These are phyloP conservation scores for Bufo gargarizans DNA, from an alignment of 2,113 vertebrate species.

Conservation along the genomic window DNA sequence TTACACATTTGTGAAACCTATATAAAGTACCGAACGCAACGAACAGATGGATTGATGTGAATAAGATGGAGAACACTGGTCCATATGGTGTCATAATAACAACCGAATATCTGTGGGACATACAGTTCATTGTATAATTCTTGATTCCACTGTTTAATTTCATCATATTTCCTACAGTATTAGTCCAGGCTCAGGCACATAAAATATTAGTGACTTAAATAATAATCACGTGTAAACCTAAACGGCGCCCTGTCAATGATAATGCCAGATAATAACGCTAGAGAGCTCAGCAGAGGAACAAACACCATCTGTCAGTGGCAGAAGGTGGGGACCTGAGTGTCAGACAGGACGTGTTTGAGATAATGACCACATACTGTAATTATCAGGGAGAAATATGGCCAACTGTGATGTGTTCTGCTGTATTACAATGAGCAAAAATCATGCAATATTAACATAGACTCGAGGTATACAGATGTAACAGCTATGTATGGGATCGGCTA, in stretches of 20 bases:
- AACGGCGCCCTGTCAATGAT: background rate
- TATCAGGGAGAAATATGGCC: background rate
- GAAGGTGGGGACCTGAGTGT: background rate
- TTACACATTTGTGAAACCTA: background rate
- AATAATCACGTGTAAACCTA: background rate
- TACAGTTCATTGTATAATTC: background rate
- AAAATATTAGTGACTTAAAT: conserved; percentile 30
- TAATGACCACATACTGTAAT: conserved; percentile 29
- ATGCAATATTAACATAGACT: background rate
- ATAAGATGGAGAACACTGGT: background rate
- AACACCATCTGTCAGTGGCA: conserved; percentile 46
- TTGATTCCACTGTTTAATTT: background rate
- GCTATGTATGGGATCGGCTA: background rate
- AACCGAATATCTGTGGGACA: background rate
- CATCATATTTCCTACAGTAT: background rate
- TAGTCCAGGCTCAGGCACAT: background rate
- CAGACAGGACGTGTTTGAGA: conserved; percentile 21
- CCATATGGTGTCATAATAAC: background rate
- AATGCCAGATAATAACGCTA: conserved; percentile 22
- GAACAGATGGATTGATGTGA: background rate
- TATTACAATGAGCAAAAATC: background rate
- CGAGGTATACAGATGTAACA: background rate
- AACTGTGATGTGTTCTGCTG: background rate
- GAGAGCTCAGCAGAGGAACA: conserved; percentile 14
- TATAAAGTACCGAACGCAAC: background rate